Evolutionary conservation across 2,797 vertebrate species (phyloP).

Genomic region (Gambusia yucatana): DNA sequence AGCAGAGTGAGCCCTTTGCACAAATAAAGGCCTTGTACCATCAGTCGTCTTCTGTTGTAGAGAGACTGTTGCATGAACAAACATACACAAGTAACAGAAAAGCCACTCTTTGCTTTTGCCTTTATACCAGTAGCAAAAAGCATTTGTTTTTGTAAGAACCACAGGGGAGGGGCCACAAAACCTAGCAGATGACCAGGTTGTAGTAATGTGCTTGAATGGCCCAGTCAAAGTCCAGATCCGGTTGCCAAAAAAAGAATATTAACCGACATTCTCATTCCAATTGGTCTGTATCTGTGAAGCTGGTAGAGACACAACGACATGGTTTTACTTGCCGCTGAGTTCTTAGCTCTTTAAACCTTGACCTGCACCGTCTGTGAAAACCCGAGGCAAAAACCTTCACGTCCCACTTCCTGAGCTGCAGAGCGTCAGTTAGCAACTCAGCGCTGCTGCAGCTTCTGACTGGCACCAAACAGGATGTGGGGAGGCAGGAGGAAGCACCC

Average conservation of each 20-base stretch:
- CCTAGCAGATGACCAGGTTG: background rate
- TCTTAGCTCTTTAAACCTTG: background rate
- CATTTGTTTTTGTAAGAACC: background rate
- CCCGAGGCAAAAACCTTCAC: background rate
- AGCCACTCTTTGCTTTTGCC: too few species aligned
- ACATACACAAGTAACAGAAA: too few species aligned
- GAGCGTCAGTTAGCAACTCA: constrained; percentile 23
- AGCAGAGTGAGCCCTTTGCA: background rate
- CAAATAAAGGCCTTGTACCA: background rate
- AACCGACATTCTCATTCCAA: background rate
- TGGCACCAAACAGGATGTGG: constrained; percentile 74
- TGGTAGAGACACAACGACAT: background rate
- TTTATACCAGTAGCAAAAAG: background rate
- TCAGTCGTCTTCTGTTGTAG: background rate
- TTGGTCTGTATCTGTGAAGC: background rate
- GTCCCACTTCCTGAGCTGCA: constrained; percentile 41
- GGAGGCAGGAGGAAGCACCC: constrained; percentile 46
- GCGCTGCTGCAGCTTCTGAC: constrained; percentile 10
- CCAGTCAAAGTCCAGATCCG: background rate
- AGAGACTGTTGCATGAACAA: background rate
- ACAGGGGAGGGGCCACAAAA: background rate
- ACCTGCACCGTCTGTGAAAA: background rate
- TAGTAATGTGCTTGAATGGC: background rate
- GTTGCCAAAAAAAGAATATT: background rate
- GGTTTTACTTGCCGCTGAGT: background rate